Percentiles rank a stretch among this genome's conserved stretches.
phyloP scores from a whole-genome alignment of 2,113 vertebrate genomes.

The Tenebrosternarchus preto region DNA sequence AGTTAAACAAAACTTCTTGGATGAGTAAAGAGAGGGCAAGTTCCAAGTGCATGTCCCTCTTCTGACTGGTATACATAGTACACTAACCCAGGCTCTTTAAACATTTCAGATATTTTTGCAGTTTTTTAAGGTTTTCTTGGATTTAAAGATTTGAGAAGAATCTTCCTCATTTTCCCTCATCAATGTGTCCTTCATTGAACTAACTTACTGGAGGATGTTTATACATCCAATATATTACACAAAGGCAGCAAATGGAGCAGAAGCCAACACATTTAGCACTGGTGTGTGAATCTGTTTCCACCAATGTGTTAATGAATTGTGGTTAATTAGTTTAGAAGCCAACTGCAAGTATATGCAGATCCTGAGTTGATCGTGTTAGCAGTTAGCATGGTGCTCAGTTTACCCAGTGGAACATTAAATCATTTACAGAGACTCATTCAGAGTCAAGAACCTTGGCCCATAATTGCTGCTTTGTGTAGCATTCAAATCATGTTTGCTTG shows the following conservation, averaged over 20 bases:
- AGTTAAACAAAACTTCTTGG: slow-evolving; percentile 48
- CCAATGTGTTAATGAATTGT: slow-evolving; percentile 73
- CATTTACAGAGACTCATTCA: slow-evolving; percentile 3
- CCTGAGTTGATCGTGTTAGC: slow-evolving; percentile 44
- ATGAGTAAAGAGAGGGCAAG: neutral
- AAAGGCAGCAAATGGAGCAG: slow-evolving; percentile 5
- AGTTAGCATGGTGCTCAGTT: slow-evolving; percentile 2
- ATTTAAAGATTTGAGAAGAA: neutral
- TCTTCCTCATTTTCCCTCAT: neutral
- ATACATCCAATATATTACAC: slow-evolving; percentile 7
- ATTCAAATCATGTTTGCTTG: neutral
- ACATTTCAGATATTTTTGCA: neutral
- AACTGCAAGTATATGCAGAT: slow-evolving; percentile 37
- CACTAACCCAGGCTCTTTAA: neutral
- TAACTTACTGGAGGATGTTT: neutral
- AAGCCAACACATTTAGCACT: slow-evolving; percentile 58
- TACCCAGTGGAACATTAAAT: slow-evolving; percentile 15
- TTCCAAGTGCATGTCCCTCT: neutral
- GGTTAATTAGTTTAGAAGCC: slow-evolving; percentile 63
- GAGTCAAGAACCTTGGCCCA: neutral
- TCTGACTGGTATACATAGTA: neutral
- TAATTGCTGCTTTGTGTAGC: neutral
- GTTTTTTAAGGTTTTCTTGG: neutral
- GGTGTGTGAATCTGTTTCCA: slow-evolving; percentile 73
- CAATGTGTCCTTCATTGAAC: neutral